phyloP scores from a whole-genome alignment of 1,140 invertebrate species.

The Caerostris darwini region DNA sequence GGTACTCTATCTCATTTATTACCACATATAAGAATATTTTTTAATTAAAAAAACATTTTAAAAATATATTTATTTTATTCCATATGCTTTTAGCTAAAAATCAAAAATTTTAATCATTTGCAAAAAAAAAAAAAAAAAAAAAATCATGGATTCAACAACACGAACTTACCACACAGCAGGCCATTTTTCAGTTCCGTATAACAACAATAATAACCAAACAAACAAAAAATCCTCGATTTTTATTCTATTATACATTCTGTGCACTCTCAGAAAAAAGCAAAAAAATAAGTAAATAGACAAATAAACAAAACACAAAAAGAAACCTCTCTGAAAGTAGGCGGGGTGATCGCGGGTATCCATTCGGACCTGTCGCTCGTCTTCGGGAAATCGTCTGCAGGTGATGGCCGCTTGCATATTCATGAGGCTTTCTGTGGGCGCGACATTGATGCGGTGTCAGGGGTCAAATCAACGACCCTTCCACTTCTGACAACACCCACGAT shows the following conservation, averaged over 20 bases:
- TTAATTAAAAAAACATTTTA: too few relatives aligned
- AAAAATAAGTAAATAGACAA: neutral
- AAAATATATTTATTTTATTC: too few relatives aligned
- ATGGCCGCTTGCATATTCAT: conserved; percentile 62
- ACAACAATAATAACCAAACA: too few relatives aligned
- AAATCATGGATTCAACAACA: too few relatives aligned
- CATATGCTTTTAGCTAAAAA: too few relatives aligned
- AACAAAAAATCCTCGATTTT: too few relatives aligned
- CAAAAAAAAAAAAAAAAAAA: too few relatives aligned
- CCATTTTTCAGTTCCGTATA: too few relatives aligned
- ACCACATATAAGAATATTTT: too few relatives aligned
- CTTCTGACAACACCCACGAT: conserved; percentile 68
- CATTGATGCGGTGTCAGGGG: conserved; percentile 28
- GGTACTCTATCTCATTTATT: too few relatives aligned
- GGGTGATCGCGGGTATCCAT: neutral
- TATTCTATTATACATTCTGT: neutral
- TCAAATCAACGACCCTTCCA: conserved; percentile 67
- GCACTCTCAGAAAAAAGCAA: neutral
- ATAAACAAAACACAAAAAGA: neutral
- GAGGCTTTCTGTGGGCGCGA: conserved; percentile 52
- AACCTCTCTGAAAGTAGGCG: conserved; percentile 1
- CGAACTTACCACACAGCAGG: too few relatives aligned
- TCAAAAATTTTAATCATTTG: too few relatives aligned
- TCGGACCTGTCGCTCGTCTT: conserved; percentile 30
- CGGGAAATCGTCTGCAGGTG: neutral